Percentiles rank a stretch among this genome's conserved stretches.
Conservation (phyloP, 2,113 vertebrate species). For the Odocoileus hemionus region DNA sequence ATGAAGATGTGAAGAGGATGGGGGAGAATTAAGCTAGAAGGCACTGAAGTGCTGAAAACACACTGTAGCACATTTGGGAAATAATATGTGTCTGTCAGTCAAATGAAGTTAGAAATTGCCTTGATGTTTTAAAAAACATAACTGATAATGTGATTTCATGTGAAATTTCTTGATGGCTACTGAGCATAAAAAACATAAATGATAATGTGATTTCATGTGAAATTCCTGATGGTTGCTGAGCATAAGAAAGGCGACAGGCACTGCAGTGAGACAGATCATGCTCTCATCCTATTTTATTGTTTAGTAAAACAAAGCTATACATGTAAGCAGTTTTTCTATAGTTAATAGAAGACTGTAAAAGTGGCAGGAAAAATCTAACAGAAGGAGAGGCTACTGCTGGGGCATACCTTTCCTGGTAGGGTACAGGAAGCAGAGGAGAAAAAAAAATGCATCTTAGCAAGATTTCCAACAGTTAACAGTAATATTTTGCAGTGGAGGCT, state of each 20-base stretch:
- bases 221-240: background rate
- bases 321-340: background rate
- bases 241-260: background rate
- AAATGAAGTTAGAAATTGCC: conserved; percentile 26
- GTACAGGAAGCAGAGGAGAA: background rate
- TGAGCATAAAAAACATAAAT: conserved; percentile 20
- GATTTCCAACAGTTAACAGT: background rate
- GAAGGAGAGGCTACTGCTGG: background rate
- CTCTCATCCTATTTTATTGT: background rate
- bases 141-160: conserved; percentile 13
- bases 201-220: background rate
- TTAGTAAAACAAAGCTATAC: conserved; percentile 14
- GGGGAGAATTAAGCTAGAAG: background rate
- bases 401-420: background rate
- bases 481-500: background rate
- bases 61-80: background rate
- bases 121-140: conserved; percentile 6
- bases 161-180: conserved; percentile 36
- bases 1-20: background rate
- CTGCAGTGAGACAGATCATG: background rate
- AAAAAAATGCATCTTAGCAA: background rate
- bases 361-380: background rate
- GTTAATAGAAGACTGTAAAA: background rate
- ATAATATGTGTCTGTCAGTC: conserved; percentile 10
- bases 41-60: conserved; percentile 7